phyloP scores from a whole-genome alignment of 2,113 vertebrate genomes.

The Chaetodon auriga region DNA sequence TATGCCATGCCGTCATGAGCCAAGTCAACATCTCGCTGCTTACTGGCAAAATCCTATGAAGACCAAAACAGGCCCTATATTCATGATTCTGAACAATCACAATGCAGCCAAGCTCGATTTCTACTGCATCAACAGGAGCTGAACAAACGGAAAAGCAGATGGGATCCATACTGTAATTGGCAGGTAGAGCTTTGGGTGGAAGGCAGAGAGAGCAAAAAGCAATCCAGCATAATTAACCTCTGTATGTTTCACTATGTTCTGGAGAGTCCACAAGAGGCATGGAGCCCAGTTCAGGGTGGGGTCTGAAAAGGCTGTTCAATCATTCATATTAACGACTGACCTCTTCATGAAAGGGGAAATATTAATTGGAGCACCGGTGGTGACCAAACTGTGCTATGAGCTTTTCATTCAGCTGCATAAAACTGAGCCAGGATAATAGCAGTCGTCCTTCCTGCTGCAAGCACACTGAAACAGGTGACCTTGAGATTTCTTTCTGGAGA shows the following conservation, averaged over 20 bases:
- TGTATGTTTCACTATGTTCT: neutral
- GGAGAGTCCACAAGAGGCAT: neutral
- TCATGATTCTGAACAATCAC: neutral
- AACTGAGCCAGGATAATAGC: neutral
- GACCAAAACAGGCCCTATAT: neutral
- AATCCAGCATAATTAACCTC: constrained; percentile 39
- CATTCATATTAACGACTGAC: constrained; percentile 20
- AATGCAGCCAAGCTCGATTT: neutral
- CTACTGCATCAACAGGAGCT: constrained; percentile 12
- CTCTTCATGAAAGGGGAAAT: constrained; percentile 24
- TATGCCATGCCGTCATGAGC: constrained; percentile 7
- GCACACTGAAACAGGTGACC: neutral
- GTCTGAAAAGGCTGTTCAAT: constrained; percentile 33
- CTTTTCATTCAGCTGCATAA: constrained; percentile 16
- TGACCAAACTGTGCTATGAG: constrained; percentile 1
- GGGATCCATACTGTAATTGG: constrained; percentile 18
- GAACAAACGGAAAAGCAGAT: constrained; percentile 8
- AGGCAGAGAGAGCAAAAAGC: constrained; percentile 11
- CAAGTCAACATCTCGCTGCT: neutral
- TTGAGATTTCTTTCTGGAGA: neutral
- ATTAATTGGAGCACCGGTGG: neutral
- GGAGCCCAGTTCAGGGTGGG: neutral
- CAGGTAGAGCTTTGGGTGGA: constrained; percentile 13
- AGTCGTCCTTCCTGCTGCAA: constrained; percentile 4
- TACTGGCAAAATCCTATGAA: neutral